Evolutionary conservation across 2,797 vertebrate genomes (phyloP).

Genomic region (Amblyopsis hoosieri): DNA sequence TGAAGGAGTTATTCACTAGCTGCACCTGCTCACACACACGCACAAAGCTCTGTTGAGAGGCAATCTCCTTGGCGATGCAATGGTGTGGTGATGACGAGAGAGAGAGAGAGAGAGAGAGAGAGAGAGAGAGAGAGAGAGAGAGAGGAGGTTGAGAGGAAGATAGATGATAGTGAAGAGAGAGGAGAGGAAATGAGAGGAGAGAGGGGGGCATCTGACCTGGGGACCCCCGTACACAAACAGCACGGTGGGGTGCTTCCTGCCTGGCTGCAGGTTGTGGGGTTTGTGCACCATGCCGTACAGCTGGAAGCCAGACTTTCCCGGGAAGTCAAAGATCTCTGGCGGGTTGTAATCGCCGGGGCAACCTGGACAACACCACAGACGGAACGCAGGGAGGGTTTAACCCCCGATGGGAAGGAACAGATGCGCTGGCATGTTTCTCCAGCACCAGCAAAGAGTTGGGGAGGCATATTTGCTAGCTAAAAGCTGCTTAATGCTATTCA

Average conservation of each 20-base stretch:
- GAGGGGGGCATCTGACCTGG: conserved; percentile 80
- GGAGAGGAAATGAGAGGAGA: not conserved
- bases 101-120: too few relatives aligned
- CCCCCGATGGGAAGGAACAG: too few relatives aligned
- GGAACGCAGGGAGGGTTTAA: too few relatives aligned
- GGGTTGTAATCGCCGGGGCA: conserved; percentile 93
- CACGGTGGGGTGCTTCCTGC: conserved; percentile 93
- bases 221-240: conserved; percentile 96
- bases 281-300: conserved; percentile 98
- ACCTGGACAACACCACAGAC: conserved; percentile 68
- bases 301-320: conserved; percentile 85
- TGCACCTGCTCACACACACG: conserved; percentile 82
- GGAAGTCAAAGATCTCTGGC: conserved; percentile 95
- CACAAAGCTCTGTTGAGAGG: not conserved
- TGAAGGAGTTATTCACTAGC: conserved; percentile 97
- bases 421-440: too few relatives aligned
- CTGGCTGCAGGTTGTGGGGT: conserved; percentile 89
- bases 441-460: too few relatives aligned
- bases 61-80: too few relatives aligned
- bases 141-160: too few relatives aligned
- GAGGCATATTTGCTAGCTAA: too few relatives aligned
- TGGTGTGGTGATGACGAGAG: too few relatives aligned
- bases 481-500: too few relatives aligned
- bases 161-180: too few relatives aligned
- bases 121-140: too few relatives aligned